Conservation (phyloP, 2,888 invertebrate species). For the Patella caerulea region DNA sequence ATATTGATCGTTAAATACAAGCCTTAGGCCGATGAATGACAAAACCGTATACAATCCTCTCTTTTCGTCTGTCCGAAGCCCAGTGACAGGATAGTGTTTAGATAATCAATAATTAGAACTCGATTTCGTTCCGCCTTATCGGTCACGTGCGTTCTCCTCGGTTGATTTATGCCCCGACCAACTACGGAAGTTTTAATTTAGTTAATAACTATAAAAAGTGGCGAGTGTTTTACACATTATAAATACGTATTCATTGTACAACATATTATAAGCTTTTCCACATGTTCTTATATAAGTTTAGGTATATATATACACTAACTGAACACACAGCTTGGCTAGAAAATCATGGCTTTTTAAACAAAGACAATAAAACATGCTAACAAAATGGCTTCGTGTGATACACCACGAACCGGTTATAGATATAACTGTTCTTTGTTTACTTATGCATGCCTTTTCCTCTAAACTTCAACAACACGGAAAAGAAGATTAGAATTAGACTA, state of each 20-base stretch:
- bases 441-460: constrained; percentile 6
- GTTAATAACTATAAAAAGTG: neutral
- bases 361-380: constrained; percentile 4
- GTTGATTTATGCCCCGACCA: neutral
- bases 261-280: neutral
- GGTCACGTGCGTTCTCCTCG: constrained; percentile 3
- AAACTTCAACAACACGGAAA: neutral
- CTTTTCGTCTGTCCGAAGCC: constrained; percentile 5
- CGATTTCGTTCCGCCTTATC: neutral
- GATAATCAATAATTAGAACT: constrained; percentile 5
- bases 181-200: constrained; percentile 8
- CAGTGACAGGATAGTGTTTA: neutral
- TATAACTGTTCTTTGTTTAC: constrained; percentile 8
- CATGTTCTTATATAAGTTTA: neutral
- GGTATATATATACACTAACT: neutral
- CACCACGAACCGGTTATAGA: neutral
- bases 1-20: constrained; percentile 7
- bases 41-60: constrained; percentile 7
- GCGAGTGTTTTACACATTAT: no score
- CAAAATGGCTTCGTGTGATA: constrained; percentile 9
- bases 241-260: no score
- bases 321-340: neutral
- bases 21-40: constrained; percentile 5
- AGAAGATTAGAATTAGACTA: no score
- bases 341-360: neutral